phyloP scores from a whole-genome alignment of 35 echinoderm and acorn worm species.

The Ptychodera flava region DNA sequence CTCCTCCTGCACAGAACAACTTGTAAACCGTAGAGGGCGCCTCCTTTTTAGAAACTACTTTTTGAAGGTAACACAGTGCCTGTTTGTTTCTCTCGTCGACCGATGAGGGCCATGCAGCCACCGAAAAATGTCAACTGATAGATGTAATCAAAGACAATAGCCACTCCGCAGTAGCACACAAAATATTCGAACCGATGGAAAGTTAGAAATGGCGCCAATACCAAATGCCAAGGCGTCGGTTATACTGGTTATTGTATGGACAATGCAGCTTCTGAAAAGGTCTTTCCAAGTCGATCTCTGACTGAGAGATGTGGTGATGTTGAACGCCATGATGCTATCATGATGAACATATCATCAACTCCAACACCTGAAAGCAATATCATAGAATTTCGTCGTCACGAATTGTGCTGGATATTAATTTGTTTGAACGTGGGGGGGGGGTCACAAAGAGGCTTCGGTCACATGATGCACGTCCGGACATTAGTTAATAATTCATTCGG shows the following conservation, averaged over 20 bases:
- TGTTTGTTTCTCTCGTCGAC: not conserved
- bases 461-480: no score
- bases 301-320: constrained; percentile 41
- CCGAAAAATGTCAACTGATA: not conserved
- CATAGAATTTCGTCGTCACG: no score
- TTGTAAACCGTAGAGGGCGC: not conserved
- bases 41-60: not conserved
- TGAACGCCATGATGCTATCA: constrained; percentile 14
- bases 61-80: not conserved
- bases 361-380: not conserved
- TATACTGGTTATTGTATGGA: not conserved
- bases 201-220: not conserved
- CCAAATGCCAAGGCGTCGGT: not conserved
- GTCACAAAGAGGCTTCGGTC: no score
- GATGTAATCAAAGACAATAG: not conserved
- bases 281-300: not conserved
- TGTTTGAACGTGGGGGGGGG: no score
- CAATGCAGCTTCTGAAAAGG: not conserved
- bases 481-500: no score
- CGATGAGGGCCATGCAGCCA: not conserved
- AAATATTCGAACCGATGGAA: not conserved
- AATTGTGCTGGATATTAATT: no score
- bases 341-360: not conserved
- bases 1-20: not conserved
- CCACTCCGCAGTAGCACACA: not conserved